phyloP scores from a whole-genome alignment of 1,140 invertebrate species.

The Tetramorium simillimum region DNA sequence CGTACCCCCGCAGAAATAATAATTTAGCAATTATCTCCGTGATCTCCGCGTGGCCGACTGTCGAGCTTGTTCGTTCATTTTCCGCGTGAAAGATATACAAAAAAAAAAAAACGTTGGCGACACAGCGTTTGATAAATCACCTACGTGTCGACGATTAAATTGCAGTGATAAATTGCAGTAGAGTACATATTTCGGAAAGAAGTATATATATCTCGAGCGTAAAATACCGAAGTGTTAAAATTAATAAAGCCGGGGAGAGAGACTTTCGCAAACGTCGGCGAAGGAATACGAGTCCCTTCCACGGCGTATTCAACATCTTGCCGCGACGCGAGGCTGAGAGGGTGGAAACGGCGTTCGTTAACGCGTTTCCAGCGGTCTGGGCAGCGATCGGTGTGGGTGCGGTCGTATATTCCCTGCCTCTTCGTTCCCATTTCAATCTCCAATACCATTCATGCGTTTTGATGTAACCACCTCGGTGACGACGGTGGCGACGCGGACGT shows the following conservation, averaged over 20 bases:
- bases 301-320: not conserved
- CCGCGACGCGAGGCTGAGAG: not conserved
- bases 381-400: slow-evolving; percentile 54
- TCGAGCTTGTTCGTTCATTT: slow-evolving; percentile 66
- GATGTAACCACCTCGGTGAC: slow-evolving; percentile 60
- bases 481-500: slow-evolving; percentile 31
- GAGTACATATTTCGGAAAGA: not conserved
- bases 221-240: not conserved
- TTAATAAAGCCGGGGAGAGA: not conserved
- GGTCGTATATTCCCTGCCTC: slow-evolving; percentile 49
- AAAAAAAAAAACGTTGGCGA: not conserved
- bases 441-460: slow-evolving; percentile 69
- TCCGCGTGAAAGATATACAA: slow-evolving; percentile 54
- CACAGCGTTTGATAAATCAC: slow-evolving; percentile 11
- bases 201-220: not conserved
- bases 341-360: slow-evolving; percentile 42
- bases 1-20: slow-evolving; percentile 73
- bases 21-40: slow-evolving; percentile 78
- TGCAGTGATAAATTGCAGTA: not conserved
- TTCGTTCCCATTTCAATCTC: slow-evolving; percentile 68
- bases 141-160: slow-evolving; percentile 52
- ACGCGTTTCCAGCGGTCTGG: slow-evolving; percentile 37
- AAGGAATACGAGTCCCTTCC: not conserved
- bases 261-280: not conserved
- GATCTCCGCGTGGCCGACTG: slow-evolving; percentile 52